Base-by-base conservation (phyloP, 2,888 invertebrate genomes). In the Plusia festucae region DNA sequence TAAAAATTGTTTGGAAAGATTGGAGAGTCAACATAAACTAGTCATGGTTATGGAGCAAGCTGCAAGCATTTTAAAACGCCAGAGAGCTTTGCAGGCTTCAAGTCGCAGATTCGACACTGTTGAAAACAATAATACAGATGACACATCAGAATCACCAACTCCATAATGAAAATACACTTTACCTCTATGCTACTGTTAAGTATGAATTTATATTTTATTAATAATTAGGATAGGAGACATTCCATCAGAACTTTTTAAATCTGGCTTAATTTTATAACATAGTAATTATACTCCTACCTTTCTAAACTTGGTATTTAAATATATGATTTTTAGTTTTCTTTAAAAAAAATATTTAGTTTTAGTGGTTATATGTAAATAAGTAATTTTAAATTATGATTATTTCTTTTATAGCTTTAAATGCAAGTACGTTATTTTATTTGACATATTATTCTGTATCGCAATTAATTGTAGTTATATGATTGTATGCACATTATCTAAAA, bases 11-110 rank as follows among this genome's bases (percentile, higher is more conserved):
- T 89, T 96, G 79, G 95, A 95, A 67, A 94, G 96, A 70, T 92
- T 96, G 76, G 96, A 96, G 83, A 91, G 90, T 75, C 96, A 96
- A 78, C 96, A 96, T 78, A 91, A 88, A 72, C 81, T 95, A 70
- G 93, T 95, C 68, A 86, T 92, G 90, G 91, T 93, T 51, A 94
- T 95, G 82, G 94, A 95, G 78, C 90, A 91, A 69, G 93, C 95
- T 58, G 90, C 94, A 30, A 88, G 88, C 73, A 88, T 93, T 81
- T 78, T 95, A 60, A 93, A 93, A 82, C 90, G 88, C 16, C 90
- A 91, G 70, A 82, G 90, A 59, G 86, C 59, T 27, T 58, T 73
- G 16, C 67, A 72, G 69, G 62, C 70, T 24, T 27, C 62, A 15
- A 87, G 70, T 78, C 79, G 65, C 79, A 84, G 64, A 76, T 88